Conservation (phyloP, 2,888 invertebrate species). For the Athalia cordata region DNA sequence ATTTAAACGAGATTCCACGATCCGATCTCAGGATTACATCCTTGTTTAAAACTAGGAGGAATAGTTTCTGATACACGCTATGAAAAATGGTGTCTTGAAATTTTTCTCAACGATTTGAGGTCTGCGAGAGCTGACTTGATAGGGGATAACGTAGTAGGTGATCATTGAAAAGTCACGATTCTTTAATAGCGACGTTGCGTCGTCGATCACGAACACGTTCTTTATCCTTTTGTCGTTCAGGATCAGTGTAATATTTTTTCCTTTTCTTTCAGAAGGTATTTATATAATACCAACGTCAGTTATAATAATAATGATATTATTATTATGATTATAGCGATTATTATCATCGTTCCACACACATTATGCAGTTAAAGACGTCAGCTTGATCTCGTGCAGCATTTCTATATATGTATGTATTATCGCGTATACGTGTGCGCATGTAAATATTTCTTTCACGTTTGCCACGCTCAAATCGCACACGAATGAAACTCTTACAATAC, state of each 20-base stretch:
- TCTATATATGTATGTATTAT: conserved; percentile 19
- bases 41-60: not conserved
- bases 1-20: conserved; percentile 41
- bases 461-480: conserved; percentile 13
- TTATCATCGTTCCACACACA: too few species aligned
- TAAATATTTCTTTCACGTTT: conserved; percentile 18
- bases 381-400: not conserved
- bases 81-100: not conserved
- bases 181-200: conserved; percentile 22
- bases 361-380: too few species aligned
- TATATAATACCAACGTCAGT: not conserved
- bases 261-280: not conserved
- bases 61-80: not conserved
- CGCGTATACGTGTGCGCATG: conserved; percentile 5
- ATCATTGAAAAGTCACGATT: conserved; percentile 35
- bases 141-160: not conserved
- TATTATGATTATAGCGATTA: too few species aligned
- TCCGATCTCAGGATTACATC: conserved; percentile 24
- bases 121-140: not conserved
- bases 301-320: too few species aligned
- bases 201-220: conserved; percentile 39
- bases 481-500: conserved; percentile 10
- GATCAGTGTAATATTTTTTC: conserved; percentile 2
- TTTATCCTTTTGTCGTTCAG: conserved; percentile 25
- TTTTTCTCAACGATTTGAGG: not conserved